Base-by-base conservation (phyloP, 1,140 invertebrate species). In the Pteromalus puparum region DNA sequence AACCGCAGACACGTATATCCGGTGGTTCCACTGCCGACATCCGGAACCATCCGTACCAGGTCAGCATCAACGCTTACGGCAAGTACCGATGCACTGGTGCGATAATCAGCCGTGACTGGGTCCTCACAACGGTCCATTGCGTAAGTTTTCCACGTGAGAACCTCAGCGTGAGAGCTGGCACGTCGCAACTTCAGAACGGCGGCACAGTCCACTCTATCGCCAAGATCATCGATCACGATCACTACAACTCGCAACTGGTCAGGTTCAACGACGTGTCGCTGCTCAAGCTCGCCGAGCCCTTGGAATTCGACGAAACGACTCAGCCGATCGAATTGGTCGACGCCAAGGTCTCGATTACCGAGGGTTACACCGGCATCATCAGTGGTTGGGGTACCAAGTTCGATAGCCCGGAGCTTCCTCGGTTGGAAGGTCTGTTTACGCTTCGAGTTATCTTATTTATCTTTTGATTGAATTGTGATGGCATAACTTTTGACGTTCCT, bases 1-100 rank as follows among this genome's bases (percentile, higher is more conserved):
- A 53, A 1, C 85, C 81, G 2, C 89, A 92, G 81, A 92, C 86
- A 28, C 90, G 93, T 7, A 93, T 94, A 72, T 92, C 95, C 34
- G 94, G 94, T 21, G 94, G 94, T 7, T 84, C 87, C 28, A 85
- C 90, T 7, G 91, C 93, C 28, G 89, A 89, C 3, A 93, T 95
- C 34, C 89, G 93, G 12, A 88, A 92, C 30, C 93, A 93, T 67
- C 94, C 94, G 4, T 94, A 93, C 89, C 94, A 94, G 91, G 90
- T 93, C 5, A 70, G 67, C 67, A 9, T 70, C 67, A 26, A 70
- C 12, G 13, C 48, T 53, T 18, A 53, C 18, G 18, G 48, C 18
- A 53, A 18, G 48, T 38, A 34, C 72, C 10, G 10, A 9, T 73
- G 72, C 30, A 34, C 30, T 21, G 72, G 18, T 30, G 72, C 30